These are phyloP conservation scores for Coregonus ussuriensis DNA, from an alignment of 2,797 vertebrate genomes.

Conservation along the genomic window DNA sequence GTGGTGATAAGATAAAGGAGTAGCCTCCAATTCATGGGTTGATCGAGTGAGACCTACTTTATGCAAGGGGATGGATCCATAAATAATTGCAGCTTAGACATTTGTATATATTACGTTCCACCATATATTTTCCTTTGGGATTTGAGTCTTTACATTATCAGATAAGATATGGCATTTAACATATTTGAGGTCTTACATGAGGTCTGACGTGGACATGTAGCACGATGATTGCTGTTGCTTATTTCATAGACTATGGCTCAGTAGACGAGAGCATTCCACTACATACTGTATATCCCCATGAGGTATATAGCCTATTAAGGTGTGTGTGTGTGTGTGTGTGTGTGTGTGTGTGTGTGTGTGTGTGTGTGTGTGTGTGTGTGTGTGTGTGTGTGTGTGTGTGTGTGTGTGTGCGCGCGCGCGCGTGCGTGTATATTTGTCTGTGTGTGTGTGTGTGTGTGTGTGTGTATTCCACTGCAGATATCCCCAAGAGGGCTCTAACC, in stretches of 20 bases:
- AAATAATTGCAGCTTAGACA: not conserved
- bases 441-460: not conserved
- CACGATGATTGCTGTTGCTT: not conserved
- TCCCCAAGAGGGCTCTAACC: not conserved
- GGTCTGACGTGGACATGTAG: not conserved
- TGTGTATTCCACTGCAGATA: not conserved
- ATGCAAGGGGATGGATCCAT: not conserved
- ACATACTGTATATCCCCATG: not conserved
- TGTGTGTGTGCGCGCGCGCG: too few relatives aligned
- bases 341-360: too few relatives aligned
- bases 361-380: too few relatives aligned
- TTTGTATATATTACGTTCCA: not conserved
- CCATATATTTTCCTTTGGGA: not conserved
- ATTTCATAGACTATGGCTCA: not conserved
- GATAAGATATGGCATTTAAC: not conserved
- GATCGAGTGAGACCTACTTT: not conserved
- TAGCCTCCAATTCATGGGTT: not conserved
- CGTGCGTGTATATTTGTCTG: too few relatives aligned
- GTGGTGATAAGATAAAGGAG: too few relatives aligned
- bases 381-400: not conserved
- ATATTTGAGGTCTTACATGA: not conserved
- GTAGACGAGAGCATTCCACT: not conserved
- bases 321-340: too few relatives aligned
- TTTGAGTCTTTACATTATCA: not conserved
- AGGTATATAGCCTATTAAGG: not conserved